These are phyloP conservation scores for Ophion slaviceki DNA, from an alignment of 2,888 invertebrate species.

Conservation along the genomic window DNA sequence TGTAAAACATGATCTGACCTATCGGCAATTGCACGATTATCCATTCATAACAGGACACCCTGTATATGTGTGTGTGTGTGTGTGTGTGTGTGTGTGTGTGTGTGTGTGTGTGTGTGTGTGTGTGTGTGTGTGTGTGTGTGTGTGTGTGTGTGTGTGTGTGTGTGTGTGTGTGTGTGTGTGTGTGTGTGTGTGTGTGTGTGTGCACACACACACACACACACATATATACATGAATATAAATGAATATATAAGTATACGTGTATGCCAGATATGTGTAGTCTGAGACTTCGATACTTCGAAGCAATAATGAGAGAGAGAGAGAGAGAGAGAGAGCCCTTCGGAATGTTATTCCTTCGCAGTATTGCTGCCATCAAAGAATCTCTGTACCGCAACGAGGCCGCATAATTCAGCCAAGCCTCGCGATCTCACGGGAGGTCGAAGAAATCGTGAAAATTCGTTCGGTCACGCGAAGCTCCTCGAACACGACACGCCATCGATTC, in stretches of 20 bases:
- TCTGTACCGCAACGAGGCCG: slow-evolving; percentile 21
- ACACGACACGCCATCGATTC: slow-evolving; percentile 17
- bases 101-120: no score
- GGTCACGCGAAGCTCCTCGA: slow-evolving; percentile 26
- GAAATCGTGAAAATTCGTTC: slow-evolving; percentile 37
- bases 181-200: no score
- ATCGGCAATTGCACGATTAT: no score
- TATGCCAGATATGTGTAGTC: not conserved
- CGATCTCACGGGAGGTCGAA: slow-evolving; percentile 15
- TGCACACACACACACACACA: no score
- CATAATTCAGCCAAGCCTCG: slow-evolving; percentile 18
- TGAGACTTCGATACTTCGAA: slow-evolving; percentile 38
- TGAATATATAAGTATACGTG: not conserved
- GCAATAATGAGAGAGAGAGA: slow-evolving; percentile 3
- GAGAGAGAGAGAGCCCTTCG: not conserved
- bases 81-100: no score
- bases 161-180: no score
- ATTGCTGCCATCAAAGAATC: slow-evolving; percentile 27
- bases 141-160: no score
- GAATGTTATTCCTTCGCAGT: slow-evolving; percentile 47
- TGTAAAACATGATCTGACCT: no score
- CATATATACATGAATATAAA: slow-evolving; percentile 8
- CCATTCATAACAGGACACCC: no score
- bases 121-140: no score
- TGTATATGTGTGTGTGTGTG: no score